Evolutionary conservation across 2,113 vertebrate genomes (phyloP).

Genomic region (Coryphaenoides rupestris): DNA sequence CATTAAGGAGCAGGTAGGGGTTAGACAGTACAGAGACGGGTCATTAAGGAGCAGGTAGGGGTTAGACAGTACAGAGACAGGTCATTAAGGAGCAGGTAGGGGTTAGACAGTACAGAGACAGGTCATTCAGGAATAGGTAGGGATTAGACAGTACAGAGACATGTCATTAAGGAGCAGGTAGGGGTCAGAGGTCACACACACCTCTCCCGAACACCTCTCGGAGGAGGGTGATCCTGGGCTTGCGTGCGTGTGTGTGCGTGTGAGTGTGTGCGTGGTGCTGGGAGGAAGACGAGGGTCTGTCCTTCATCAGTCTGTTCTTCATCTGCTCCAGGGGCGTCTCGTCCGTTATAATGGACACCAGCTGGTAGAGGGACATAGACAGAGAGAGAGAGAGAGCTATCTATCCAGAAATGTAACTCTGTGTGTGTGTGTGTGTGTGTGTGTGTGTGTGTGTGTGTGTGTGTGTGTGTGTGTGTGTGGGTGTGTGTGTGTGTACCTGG

Average conservation of each 20-base stretch:
- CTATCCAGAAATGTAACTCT: background rate
- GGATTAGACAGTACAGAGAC: too few relatives aligned
- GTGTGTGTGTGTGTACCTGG: constrained; percentile 61
- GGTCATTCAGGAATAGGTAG: too few relatives aligned
- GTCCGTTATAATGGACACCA: constrained; percentile 77
- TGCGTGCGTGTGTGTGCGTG: constrained; percentile 64
- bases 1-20: too few relatives aligned
- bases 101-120: too few relatives aligned
- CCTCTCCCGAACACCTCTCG: constrained; percentile 80
- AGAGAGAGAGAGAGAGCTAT: background rate
- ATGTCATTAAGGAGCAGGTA: too few relatives aligned
- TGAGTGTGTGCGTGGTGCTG: constrained; percentile 37
- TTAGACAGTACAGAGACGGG: too few relatives aligned
- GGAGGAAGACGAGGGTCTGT: constrained; percentile 42
- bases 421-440: constrained; percentile 6
- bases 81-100: too few relatives aligned
- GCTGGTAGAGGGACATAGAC: constrained; percentile 39
- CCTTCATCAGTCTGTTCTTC: constrained; percentile 72
- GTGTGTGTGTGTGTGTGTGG: background rate
- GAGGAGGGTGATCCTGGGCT: constrained; percentile 76
- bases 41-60: too few relatives aligned
- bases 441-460: background rate
- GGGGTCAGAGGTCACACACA: constrained; percentile 32
- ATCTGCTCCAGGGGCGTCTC: constrained; percentile 80
- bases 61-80: too few relatives aligned